Conservation (phyloP, 2,797 vertebrate species). For the Chanos chanos region DNA sequence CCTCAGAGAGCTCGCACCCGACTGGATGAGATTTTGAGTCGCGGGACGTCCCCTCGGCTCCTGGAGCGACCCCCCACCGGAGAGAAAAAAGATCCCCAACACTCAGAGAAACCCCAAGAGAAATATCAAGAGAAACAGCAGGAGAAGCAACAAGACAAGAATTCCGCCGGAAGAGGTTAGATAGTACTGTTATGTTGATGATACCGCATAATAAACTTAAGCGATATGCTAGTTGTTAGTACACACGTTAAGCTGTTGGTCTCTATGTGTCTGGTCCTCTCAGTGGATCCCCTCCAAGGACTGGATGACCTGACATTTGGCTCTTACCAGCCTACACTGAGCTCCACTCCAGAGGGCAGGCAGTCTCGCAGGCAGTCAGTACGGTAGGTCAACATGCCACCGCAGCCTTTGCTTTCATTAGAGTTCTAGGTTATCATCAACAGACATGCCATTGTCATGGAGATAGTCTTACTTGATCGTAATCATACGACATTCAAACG, state of each 20-base stretch:
- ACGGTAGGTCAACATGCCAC: constrained; percentile 63
- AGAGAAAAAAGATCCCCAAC: constrained; percentile 61
- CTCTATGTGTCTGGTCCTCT: not conserved
- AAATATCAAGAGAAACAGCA: constrained; percentile 33
- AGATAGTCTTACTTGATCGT: too few species aligned
- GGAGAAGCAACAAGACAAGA: constrained; percentile 59
- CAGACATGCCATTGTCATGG: too few species aligned
- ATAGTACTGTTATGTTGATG: too few species aligned
- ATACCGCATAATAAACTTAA: too few species aligned
- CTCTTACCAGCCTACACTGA: constrained; percentile 80
- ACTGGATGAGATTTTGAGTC: constrained; percentile 83
- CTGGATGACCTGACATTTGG: constrained; percentile 80
- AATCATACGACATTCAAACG: too few species aligned
- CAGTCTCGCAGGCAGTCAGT: constrained; percentile 74
- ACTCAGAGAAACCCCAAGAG: constrained; percentile 38
- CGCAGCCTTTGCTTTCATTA: not conserved
- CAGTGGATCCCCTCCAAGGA: constrained; percentile 48
- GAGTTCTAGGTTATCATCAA: too few species aligned
- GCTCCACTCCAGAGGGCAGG: constrained; percentile 65
- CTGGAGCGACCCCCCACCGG: constrained; percentile 62
- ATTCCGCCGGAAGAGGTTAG: constrained; percentile 63
- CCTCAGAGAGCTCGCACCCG: constrained; percentile 72
- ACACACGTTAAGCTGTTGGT: not conserved
- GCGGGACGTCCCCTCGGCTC: constrained; percentile 63
- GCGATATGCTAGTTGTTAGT: not conserved